Evolutionary conservation across 1,140 invertebrate species (phyloP).

Genomic region (Drosophila navojoa): DNA sequence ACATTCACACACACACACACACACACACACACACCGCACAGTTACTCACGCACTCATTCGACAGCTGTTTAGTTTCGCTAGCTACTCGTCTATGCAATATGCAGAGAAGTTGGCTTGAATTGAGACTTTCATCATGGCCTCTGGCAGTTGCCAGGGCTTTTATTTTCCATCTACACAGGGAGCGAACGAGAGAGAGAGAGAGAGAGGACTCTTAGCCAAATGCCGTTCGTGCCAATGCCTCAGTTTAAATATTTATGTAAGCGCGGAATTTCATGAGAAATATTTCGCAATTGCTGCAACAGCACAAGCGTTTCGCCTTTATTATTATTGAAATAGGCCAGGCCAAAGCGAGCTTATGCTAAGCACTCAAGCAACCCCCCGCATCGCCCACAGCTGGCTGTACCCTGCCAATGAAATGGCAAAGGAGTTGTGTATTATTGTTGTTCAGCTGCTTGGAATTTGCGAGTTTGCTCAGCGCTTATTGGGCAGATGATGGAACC

Average conservation of each 20-base stretch:
- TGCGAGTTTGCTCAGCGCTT: slow-evolving; percentile 33
- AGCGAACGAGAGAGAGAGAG: slow-evolving; percentile 12
- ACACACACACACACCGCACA: not conserved
- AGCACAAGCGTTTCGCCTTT: slow-evolving; percentile 51
- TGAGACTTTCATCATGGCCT: slow-evolving; percentile 18
- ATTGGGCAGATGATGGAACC: slow-evolving; percentile 14
- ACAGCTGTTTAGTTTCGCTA: slow-evolving; percentile 24
- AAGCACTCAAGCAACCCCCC: slow-evolving; percentile 23
- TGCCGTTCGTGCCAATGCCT: slow-evolving; percentile 56
- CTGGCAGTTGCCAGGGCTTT: slow-evolving; percentile 59
- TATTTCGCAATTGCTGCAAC: slow-evolving; percentile 58
- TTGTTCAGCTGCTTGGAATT: slow-evolving; percentile 19
- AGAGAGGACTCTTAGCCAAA: slow-evolving; percentile 35
- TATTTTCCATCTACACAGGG: slow-evolving; percentile 50
- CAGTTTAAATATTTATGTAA: slow-evolving; percentile 74
- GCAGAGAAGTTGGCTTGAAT: slow-evolving; percentile 18
- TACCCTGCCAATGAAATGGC: slow-evolving; percentile 31
- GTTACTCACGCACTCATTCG: slow-evolving; percentile 8
- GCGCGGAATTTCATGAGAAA: slow-evolving; percentile 65
- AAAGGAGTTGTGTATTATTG: slow-evolving; percentile 10
- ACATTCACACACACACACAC: slow-evolving; percentile 41
- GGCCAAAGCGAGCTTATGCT: slow-evolving; percentile 50
- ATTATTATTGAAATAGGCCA: slow-evolving; percentile 62
- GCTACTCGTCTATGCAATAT: slow-evolving; percentile 32
- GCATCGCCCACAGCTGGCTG: not conserved